Conservation (phyloP, 2,797 vertebrate species). For the Cheracebus regulus region DNA sequence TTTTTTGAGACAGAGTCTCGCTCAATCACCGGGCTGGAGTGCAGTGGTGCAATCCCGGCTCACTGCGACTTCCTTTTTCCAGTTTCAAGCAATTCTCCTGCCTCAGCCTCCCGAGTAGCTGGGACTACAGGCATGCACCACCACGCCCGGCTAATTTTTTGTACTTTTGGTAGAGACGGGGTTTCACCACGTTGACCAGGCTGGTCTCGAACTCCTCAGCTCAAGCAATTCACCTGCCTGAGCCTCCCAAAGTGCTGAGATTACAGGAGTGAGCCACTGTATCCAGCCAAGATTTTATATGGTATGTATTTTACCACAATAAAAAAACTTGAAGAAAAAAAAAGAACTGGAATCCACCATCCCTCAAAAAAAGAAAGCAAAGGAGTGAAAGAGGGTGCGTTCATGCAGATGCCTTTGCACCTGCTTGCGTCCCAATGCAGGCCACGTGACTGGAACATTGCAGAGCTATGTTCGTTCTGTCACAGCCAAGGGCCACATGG, state of each 20-base stretch:
- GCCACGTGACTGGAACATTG: accelerated
- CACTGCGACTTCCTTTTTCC: background rate
- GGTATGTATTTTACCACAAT: background rate
- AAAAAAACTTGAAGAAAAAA: background rate
- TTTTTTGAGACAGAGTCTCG: no score
- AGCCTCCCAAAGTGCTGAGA: background rate
- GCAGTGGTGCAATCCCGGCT: background rate
- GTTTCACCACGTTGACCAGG: background rate
- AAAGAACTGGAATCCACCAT: background rate
- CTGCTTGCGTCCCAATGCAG: background rate
- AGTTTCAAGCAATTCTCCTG: background rate
- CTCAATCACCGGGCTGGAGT: no score
- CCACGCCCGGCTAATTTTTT: background rate
- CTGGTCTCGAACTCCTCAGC: background rate
- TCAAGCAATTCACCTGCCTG: background rate
- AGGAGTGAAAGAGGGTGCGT: background rate
- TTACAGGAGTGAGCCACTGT: background rate
- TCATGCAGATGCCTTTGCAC: background rate
- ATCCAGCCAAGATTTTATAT: background rate
- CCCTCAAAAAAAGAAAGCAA: background rate
- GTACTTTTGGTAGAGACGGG: background rate
- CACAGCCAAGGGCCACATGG: accelerated
- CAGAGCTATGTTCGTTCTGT: accelerated
- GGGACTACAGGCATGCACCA: background rate
- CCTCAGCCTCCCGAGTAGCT: background rate